Evolutionary conservation across 1,140 invertebrate species (phyloP).

Genomic region (Drosophila mayri): DNA sequence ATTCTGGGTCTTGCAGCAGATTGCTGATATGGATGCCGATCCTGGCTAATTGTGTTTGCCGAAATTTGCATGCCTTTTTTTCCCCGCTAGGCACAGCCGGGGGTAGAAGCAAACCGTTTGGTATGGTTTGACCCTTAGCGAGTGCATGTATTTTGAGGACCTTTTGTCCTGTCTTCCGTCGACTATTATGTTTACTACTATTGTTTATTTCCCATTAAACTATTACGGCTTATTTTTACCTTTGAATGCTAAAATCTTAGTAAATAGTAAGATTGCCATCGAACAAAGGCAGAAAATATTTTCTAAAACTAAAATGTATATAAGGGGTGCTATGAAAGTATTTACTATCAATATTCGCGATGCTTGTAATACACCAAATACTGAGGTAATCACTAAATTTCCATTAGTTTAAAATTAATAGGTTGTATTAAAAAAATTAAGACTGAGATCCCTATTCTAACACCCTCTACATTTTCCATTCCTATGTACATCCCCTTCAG

Average conservation of each 20-base stretch:
- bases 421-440: constrained; percentile 46
- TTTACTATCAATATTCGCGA: neutral
- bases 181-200: constrained; percentile 1
- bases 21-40: constrained; percentile 49
- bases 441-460: constrained; percentile 22
- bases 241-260: neutral
- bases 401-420: constrained; percentile 58
- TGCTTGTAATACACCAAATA: neutral
- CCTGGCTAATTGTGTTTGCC: constrained; percentile 53
- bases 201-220: too few species aligned
- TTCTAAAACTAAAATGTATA: neutral
- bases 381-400: neutral
- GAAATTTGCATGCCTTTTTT: constrained; percentile 74
- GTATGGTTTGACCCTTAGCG: constrained; percentile 4
- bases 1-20: constrained; percentile 7
- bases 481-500: constrained; percentile 62
- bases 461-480: neutral
- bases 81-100: constrained; percentile 37
- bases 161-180: constrained; percentile 5
- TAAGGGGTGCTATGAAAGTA: neutral
- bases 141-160: constrained; percentile 1
- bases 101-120: constrained; percentile 21
- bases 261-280: neutral
- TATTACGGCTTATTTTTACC: neutral
- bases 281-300: neutral